These are phyloP conservation scores for Phalanger gymnotis DNA, from an alignment of 2,797 vertebrate species.

Conservation along the genomic window DNA sequence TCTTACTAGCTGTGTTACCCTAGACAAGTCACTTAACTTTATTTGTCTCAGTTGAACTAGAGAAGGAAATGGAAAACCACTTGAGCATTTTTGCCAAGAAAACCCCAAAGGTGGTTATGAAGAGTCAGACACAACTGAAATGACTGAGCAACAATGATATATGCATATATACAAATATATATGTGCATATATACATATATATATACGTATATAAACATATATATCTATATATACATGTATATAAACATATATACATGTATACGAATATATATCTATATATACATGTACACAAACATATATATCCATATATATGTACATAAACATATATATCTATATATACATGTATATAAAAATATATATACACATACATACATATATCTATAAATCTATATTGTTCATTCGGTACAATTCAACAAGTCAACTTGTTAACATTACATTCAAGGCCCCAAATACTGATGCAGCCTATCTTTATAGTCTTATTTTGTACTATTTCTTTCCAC, in stretches of 20 bases:
- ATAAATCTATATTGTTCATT: background rate
- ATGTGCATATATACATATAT: background rate
- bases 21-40: no score
- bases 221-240: no score
- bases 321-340: no score
- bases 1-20: no score
- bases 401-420: background rate
- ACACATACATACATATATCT: background rate
- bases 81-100: no score
- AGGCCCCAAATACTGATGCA: background rate
- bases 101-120: no score
- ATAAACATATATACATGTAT: background rate
- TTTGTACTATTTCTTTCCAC: background rate
- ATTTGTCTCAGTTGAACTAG: no score
- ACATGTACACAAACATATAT: no score
- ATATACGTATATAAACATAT: background rate
- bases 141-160: background rate
- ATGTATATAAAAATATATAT: no score
- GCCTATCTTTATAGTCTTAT: background rate
- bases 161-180: background rate
- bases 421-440: background rate
- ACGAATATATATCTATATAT: no score
- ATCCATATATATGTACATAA: background rate
- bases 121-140: background rate
- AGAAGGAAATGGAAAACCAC: no score